Percentiles rank a stretch among this genome's conserved stretches.
Evolutionary conservation across 2,888 invertebrate genomes (phyloP).

Genomic region (Phortica magna): DNA sequence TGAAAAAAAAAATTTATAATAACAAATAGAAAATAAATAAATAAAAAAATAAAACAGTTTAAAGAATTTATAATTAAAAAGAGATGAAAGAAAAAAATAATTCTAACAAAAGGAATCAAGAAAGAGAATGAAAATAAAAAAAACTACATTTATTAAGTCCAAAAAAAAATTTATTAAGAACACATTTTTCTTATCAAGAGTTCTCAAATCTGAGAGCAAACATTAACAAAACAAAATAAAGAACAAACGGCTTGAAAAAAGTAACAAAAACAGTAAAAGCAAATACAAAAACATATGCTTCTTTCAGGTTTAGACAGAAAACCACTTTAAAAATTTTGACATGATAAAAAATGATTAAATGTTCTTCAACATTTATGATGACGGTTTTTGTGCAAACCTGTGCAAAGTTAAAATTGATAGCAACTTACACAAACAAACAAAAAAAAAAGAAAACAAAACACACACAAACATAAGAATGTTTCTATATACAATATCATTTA

Average conservation of each 20-base stretch:
- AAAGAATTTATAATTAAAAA: neutral
- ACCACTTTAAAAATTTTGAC: too few species aligned
- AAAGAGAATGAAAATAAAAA: constrained; percentile 1
- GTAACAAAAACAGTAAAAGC: constrained; percentile 1
- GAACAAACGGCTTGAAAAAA: neutral
- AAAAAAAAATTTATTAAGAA: constrained; percentile 28
- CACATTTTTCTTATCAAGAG: constrained; percentile 33
- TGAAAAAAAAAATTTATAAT: neutral
- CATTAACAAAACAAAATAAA: neutral
- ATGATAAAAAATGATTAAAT: neutral
- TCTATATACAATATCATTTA: constrained; percentile 59
- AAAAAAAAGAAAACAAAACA: constrained; percentile 53
- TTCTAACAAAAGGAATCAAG: neutral
- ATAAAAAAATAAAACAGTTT: neutral
- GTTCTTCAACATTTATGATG: neutral
- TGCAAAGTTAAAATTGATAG: constrained; percentile 59
- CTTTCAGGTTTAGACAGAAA: constrained; percentile 11
- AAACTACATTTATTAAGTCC: constrained; percentile 32
- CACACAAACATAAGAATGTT: constrained; percentile 51
- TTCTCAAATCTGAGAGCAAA: constrained; percentile 29
- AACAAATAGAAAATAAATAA: neutral
- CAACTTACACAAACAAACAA: constrained; percentile 39
- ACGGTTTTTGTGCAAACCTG: neutral
- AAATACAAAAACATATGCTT: constrained; percentile 23
- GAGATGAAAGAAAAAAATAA: neutral